A percentile compares a stretch with the other conserved stretches of the same genome.
Conservation (phyloP, 2,888 invertebrate genomes). For the Sepiola atlantica region DNA sequence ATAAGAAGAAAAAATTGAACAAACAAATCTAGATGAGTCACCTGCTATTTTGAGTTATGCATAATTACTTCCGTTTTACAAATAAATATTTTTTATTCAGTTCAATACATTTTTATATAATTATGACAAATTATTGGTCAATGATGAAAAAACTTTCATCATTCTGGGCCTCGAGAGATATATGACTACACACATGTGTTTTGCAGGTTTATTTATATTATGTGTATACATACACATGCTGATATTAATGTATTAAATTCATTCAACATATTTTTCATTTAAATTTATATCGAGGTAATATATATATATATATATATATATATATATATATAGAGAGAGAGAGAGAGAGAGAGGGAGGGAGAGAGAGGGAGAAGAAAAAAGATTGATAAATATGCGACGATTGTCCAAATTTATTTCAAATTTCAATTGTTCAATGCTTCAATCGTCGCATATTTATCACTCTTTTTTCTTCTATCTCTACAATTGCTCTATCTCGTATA, state of each 20-base stretch:
- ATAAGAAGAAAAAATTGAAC: not conserved
- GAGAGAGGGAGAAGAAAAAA: not conserved
- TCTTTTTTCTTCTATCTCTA: no score
- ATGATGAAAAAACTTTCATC: not conserved
- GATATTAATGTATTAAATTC: no score
- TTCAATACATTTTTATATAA: not conserved
- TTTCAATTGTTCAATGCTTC: no score
- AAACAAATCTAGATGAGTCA: not conserved
- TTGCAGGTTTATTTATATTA: not conserved
- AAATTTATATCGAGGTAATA: not conserved
- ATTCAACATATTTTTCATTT: no score
- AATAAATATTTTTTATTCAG: not conserved
- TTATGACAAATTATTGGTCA: not conserved
- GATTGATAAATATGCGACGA: no score
- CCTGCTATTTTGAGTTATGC: not conserved
- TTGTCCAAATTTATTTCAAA: no score
- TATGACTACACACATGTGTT: not conserved
- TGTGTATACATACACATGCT: not conserved
- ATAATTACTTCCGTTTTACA: not conserved
- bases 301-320: not conserved
- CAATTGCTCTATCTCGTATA: no score
- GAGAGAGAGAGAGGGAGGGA: no score
- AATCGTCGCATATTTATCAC: no score
- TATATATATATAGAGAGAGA: not conserved
- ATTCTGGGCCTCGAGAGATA: not conserved